Evolutionary conservation across 2,888 invertebrate genomes (phyloP).

Genomic region (Acleris literana): DNA sequence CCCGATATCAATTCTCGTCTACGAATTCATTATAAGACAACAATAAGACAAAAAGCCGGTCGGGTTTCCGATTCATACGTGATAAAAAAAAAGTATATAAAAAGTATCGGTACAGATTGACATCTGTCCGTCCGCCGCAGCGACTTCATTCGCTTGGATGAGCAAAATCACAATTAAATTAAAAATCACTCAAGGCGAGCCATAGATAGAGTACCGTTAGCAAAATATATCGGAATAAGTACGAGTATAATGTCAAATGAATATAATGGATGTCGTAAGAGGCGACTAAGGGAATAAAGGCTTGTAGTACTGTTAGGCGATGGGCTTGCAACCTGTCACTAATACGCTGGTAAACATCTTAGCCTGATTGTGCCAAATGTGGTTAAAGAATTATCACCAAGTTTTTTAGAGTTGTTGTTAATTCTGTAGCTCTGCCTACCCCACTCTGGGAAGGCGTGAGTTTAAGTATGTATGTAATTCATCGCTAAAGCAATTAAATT

Average conservation of each 20-base stretch:
- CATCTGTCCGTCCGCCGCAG: constrained; percentile 75
- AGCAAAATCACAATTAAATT: constrained; percentile 82
- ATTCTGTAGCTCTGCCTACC: too few relatives aligned
- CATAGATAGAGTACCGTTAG: constrained; percentile 58
- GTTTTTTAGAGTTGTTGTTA: too few relatives aligned
- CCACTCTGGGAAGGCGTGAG: too few relatives aligned
- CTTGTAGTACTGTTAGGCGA: too few relatives aligned
- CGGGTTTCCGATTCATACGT: constrained; percentile 51
- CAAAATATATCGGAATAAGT: constrained; percentile 14
- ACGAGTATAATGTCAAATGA: too few relatives aligned
- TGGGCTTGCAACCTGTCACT: too few relatives aligned
- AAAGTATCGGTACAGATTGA: constrained; percentile 69
- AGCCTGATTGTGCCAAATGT: too few relatives aligned
- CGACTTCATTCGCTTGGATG: constrained; percentile 69
- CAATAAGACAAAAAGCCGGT: constrained; percentile 61
- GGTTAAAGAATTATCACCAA: too few relatives aligned
- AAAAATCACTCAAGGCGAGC: constrained; percentile 76
- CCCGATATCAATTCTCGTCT: constrained; percentile 57
- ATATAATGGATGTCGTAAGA: too few relatives aligned
- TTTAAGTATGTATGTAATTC: too few relatives aligned
- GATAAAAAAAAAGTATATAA: constrained; percentile 50
- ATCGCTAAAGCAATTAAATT: neutral
- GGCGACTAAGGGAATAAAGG: too few relatives aligned
- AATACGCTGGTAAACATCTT: too few relatives aligned
- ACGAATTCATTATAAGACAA: constrained; percentile 69